Evolutionary conservation across 2,113 vertebrate genomes (phyloP), one percentile per base, ranked within the genome.

Genomic region (Mellivora capensis): DNA sequence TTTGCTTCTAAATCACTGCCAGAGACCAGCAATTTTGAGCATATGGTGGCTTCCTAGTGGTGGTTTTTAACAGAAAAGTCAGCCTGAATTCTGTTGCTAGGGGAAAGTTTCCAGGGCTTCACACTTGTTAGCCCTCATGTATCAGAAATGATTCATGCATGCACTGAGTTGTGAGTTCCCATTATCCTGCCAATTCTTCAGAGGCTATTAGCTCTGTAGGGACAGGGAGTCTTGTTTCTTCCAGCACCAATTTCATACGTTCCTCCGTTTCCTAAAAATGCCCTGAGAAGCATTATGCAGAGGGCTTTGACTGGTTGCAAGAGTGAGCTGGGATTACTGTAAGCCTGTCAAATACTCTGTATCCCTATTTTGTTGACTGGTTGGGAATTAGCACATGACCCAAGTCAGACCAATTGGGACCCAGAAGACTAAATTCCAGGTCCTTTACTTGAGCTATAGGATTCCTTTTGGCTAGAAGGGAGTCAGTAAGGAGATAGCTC

Each of bases 1-100:
- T 87, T 97, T 59, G 91, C 92, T 81, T 97, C 93, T 91, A 87
- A 93, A 92, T 97, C 52, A 59, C 39, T 79, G 74, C 85, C 67
- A 72, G 80, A 93, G 94, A 37, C 79, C 49, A 84, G 69, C 61
- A 91, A 72, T 79, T 93, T 84, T 44, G 83, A 92, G 93, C 91
- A 95, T 77, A 80, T 79, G 96, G 94, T 86, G 81, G 49, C 37
- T 93, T 49, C 93, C 94, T 21, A 25, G 67, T 54, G 89, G 62
- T 83, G 42, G 54, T 88, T 96, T 97, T 89, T 54, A 91, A 69
- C 29, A 74, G 88, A 72, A 82, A 1, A 12, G 4, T 79, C 0
- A 0, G 82, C 17, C 85, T 47, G 61, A 9, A 82, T 85, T 87
- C 80, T 82, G 34, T 93, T 87, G 89, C 93, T 95, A 4, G 89